These are phyloP conservation scores for Cyanistes caeruleus DNA, from an alignment of 2,113 vertebrate genomes.

Conservation along the genomic window DNA sequence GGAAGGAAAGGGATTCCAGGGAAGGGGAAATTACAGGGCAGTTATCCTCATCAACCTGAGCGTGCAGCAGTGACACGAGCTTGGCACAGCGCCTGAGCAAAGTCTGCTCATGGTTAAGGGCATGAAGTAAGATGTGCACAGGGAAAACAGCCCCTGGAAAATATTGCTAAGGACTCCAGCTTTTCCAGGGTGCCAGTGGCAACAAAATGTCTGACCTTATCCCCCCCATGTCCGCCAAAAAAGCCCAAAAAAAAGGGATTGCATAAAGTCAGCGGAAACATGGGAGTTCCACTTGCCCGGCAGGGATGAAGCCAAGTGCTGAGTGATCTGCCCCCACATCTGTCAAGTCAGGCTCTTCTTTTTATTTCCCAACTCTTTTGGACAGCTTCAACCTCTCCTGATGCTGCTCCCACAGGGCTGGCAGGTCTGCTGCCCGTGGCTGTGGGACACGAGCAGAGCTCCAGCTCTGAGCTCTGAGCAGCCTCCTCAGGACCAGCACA, in stretches of 20 bases:
- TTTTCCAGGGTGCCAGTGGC: not conserved
- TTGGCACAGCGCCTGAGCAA: not conserved
- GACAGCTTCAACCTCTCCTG: not conserved
- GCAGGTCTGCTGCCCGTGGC: no score
- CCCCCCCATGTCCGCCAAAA: not conserved
- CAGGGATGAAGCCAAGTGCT: not conserved
- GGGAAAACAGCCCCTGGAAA: constrained; percentile 6
- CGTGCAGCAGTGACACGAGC: not conserved
- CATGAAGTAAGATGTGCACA: not conserved
- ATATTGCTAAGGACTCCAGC: not conserved
- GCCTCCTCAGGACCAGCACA: not conserved
- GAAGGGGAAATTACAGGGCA: constrained; percentile 10
- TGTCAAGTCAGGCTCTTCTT: not conserved
- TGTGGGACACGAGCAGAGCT: no score
- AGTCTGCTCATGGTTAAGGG: not conserved
- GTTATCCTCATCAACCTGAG: constrained; percentile 26
- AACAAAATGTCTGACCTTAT: not conserved
- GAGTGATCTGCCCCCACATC: not conserved
- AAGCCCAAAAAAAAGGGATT: not conserved
- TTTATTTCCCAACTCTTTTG: not conserved
- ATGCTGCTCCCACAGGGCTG: fast-evolving
- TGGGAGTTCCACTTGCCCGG: not conserved
- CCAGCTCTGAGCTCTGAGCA: not conserved
- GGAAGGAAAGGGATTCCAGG: constrained; percentile 40
- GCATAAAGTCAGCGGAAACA: not conserved